phyloP scores from a whole-genome alignment of 2,797 vertebrate species.

The Poeciliopsis paucimaculata region DNA sequence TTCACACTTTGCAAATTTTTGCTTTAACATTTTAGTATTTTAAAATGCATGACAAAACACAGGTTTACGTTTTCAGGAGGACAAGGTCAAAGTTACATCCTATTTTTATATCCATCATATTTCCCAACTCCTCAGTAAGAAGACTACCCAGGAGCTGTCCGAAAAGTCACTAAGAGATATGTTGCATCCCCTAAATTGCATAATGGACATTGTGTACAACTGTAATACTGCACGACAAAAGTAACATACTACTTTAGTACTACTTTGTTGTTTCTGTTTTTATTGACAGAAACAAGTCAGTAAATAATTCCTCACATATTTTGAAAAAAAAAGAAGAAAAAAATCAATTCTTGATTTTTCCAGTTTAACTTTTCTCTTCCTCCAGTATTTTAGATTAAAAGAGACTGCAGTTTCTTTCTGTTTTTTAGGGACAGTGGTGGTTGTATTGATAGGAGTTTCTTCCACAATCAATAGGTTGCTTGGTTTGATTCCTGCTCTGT shows the following conservation, averaged over 20 bases:
- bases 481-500: no score
- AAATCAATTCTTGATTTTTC: background rate
- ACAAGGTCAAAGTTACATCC: background rate
- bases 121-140: background rate
- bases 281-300: background rate
- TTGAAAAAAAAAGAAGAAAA: background rate
- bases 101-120: background rate
- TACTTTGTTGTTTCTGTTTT: no score
- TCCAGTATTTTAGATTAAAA: background rate
- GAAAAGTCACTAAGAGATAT: background rate
- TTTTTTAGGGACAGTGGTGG: no score
- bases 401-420: no score
- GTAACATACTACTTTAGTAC: background rate
- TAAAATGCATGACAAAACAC: background rate
- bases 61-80: background rate
- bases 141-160: background rate
- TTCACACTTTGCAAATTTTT: background rate
- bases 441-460: no score
- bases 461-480: no score
- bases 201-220: background rate
- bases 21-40: background rate
- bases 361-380: background rate
- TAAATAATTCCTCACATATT: background rate
- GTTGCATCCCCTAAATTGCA: background rate
- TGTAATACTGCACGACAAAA: background rate